Evolutionary conservation across 2,113 vertebrate species (phyloP), one percentile per base, ranked within the genome.

Genomic region (Vidua macroura): DNA sequence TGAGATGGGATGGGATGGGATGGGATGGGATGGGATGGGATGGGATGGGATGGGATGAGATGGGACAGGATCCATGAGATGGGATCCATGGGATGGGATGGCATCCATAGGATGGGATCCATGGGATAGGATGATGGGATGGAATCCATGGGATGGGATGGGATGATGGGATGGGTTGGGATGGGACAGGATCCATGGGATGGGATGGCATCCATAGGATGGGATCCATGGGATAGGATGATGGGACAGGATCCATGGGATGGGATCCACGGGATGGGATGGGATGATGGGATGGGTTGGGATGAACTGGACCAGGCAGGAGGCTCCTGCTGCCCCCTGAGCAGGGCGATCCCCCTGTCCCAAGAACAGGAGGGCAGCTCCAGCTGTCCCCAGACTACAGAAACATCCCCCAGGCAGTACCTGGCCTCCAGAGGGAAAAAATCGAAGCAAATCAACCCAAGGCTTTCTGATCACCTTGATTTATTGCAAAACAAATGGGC

Each of bases 371-470:
- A 33, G 25, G 16, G 10, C 13, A 43, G 60, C 23, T 23, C 27
- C 17, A 10, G n/a, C 23, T 22, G 27, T 13, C 8, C 62, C 1
- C 1, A 30, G 10, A 55, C 30, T 9, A 11, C 9, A 15, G 11
- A 37, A 48, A 3, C 3, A 19, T 19, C 22, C 24, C 30, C 19
- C 8, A 2, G 39, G 24, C 5, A 22, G 14, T 52, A 15, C 81
- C 22, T 12, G 43, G 3, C 21, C 66, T 35, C 69, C n/a, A 35
- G 33, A 60, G 28, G 11, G 31, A 46, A 63, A 15, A 16, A 86
- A 31, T 27, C 3, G 2, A 4, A 51, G n/a, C 23, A 58, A n/a
- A 37, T 15, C 30, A 16, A 0, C 3, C 23, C 1, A 2, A 25
- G 30, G 11, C 44, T 90, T 72, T 63, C 28, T 63, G 25, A 25